Conservation (phyloP, 2,797 vertebrate genomes). For the Knipowitschia caucasica region DNA sequence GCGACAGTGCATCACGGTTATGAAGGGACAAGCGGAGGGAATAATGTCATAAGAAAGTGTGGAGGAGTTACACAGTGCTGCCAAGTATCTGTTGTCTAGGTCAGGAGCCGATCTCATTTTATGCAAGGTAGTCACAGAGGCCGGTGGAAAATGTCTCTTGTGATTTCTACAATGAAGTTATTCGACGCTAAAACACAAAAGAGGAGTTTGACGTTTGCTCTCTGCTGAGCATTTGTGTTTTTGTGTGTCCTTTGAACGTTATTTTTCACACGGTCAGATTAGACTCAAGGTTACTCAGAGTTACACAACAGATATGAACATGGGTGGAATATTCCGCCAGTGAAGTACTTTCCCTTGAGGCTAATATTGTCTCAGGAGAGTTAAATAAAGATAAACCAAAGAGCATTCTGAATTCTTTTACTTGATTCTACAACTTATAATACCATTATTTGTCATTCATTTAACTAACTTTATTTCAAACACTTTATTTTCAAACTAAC, state of each 20-base stretch:
- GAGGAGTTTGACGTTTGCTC: neutral
- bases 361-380: no score
- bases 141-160: neutral
- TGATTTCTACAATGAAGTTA: neutral
- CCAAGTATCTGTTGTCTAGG: constrained; percentile 7
- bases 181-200: neutral
- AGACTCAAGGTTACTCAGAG: neutral
- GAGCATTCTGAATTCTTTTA: no score
- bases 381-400: no score
- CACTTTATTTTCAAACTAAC: no score
- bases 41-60: constrained; percentile 30
- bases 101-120: neutral
- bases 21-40: constrained; percentile 32
- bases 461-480: no score
- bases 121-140: neutral
- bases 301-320: neutral
- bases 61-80: constrained; percentile 36
- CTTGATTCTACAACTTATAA: no score
- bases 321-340: neutral
- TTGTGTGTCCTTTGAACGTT: neutral
- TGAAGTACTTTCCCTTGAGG: neutral
- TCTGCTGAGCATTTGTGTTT: neutral
- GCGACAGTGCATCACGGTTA: constrained; percentile 22
- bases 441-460: no score
- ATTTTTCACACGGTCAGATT: neutral